Base-by-base conservation (phyloP, 2,797 vertebrate species). In the Platyrinchus mystaceus region DNA sequence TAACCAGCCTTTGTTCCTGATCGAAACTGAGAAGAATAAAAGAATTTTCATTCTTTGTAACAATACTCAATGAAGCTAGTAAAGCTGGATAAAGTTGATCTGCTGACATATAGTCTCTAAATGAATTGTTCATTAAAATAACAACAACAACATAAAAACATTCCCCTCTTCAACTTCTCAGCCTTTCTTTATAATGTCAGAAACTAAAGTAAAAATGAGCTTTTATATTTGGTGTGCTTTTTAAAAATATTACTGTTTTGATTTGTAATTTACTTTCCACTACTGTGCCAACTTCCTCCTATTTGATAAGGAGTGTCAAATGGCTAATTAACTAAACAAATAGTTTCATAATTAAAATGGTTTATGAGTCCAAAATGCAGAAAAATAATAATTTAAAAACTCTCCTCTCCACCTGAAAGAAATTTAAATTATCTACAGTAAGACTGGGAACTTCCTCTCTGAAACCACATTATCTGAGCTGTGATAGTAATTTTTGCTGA, bases 211-310 rank as follows among this genome's bases (percentile, higher is more conserved):
- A 70, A 27, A 91, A 92, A 53, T 37, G 12, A 76, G 5, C 2
- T 75, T 71, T 90, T 74, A 20, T 47, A 66, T 56, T 84, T 68
- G 4, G 3, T 73, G 22, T 49, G 18, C 10, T 27, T 78, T 92
- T 69, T 8, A 0, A 4, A 64, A 39, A 27, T 44, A 62, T 34
- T 80, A 22, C 3, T 77, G 4, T 59, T 21, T 52, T 78, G 32
- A 64, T 81, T 84, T 93, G 10, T 68, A 27, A 66, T 81, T 80
- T 81, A n/a, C 56, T 93, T 94, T 90, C 56, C n/a, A 59, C 82
- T 81, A 80, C 14, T 75, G 16, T 87, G 46, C 60, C 84, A 52
- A 85, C 36, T 91, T 89, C 36, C 18, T n/a, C 15, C 32, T 37
- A 10, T 52, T 68, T 70, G 47, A 90, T 56, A 84, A 83, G 21